Base-by-base conservation (phyloP, 2,888 invertebrate genomes). In the Acleris laterana region DNA sequence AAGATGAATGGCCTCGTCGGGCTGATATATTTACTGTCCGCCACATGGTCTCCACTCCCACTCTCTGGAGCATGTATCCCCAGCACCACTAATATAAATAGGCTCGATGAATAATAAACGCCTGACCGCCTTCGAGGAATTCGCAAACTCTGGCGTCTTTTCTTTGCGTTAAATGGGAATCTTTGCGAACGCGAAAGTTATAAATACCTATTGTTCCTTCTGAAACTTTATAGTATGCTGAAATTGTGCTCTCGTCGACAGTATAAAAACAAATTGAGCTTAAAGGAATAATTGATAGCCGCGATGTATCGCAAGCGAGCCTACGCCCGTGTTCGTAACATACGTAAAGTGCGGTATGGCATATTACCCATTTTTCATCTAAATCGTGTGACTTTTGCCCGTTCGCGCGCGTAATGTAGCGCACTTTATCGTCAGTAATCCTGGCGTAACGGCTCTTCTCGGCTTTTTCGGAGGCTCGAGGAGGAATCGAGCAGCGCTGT, bases 11-110 rank as follows among this genome's bases (percentile, higher is more conserved):
- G 84, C 83, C 88, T 83, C 85, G 87, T 88, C 89, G 79, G 84
- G 53, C 86, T 89, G 89, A 91, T 89, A 88, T 90, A 91, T 91
- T 87, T 88, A 89, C 89, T 87, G 87, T 83, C 87, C 82, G 84
- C 83, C 80, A 83, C 85, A 85, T 84, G 79, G 81, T 78, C 80
- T 76, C 77, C 75, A 74, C 78, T 74, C 76, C 76, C 75, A 75
- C 77, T 80, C 81, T 81, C 79, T 82, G 85, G 79, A 83, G 78
- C 83, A 85, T 86, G 83, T 83, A 85, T 83, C 81, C 82, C 80
- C 76, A 77, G 76, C 77, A 75, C 76, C 76, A 79, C 77, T 82
- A 77, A 82, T 83, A 84, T 61, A 64, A 61, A 66, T 61, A 66
- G 51, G 53, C 59, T 60, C 53, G 58, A 63, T 69, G 80, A 82